Conservation (phyloP, 2,797 vertebrate species). For the Odontamblyopus lacepedii region DNA sequence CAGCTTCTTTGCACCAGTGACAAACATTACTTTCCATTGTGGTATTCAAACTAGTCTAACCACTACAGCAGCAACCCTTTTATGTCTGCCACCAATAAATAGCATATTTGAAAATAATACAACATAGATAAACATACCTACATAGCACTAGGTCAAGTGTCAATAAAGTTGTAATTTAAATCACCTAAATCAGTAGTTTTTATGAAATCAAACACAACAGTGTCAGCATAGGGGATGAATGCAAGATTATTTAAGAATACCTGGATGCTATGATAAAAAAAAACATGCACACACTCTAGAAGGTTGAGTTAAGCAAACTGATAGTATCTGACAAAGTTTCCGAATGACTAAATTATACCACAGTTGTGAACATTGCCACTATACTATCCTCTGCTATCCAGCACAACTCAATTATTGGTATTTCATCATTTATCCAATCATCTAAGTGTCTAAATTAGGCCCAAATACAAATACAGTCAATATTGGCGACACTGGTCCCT, state of each 20-base stretch:
- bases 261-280: too few species aligned
- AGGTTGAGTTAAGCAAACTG: too few species aligned
- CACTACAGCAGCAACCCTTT: background rate
- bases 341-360: background rate
- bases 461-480: slow-evolving; percentile 1
- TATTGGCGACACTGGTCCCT: slow-evolving; percentile 1
- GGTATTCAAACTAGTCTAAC: slow-evolving; percentile 56
- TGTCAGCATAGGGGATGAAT: too few species aligned
- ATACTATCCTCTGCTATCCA: too few species aligned
- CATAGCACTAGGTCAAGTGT: too few species aligned
- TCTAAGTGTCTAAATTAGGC: background rate
- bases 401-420: too few species aligned
- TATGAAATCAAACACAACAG: background rate
- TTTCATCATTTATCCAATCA: background rate
- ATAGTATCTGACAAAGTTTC: background rate
- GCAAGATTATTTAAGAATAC: too few species aligned
- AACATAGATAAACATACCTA: too few species aligned
- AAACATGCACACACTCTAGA: too few species aligned
- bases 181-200: background rate
- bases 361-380: too few species aligned
- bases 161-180: too few species aligned
- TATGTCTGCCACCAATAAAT: background rate
- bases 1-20: slow-evolving; percentile 27
- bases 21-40: slow-evolving; percentile 57
- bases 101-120: too few species aligned